phyloP scores from a whole-genome alignment of 2,888 invertebrate genomes.

The Sympetrum striolatum region DNA sequence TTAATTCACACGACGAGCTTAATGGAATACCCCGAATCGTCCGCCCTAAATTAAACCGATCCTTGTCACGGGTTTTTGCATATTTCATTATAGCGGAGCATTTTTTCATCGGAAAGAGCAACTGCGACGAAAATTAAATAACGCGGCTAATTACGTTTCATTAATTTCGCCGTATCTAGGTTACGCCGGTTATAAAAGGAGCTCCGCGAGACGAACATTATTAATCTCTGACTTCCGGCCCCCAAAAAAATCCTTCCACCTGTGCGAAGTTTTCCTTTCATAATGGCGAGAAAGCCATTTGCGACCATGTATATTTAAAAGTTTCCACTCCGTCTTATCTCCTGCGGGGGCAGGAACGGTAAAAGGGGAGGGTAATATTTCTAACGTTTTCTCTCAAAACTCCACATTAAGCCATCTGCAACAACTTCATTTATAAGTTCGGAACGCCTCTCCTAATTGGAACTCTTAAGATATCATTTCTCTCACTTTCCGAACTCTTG shows the following conservation, averaged over 20 bases:
- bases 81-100: no score
- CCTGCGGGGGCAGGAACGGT: background rate
- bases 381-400: background rate
- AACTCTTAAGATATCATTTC: conserved; percentile 34
- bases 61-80: no score
- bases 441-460: background rate
- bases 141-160: background rate
- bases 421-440: conserved; percentile 37
- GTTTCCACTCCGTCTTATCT: background rate
- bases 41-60: no score
- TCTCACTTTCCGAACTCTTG: conserved; percentile 31
- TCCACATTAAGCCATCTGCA: conserved; percentile 21
- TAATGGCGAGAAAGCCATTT: background rate
- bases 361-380: background rate
- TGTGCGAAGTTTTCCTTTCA: background rate
- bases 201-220: background rate
- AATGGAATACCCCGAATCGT: no score
- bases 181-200: background rate
- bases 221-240: background rate
- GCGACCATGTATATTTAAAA: background rate
- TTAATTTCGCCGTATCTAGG: background rate
- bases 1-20: no score
- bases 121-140: background rate
- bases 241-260: background rate
- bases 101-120: no score